These are phyloP conservation scores for Xanthorhoe spadicearia DNA, from an alignment of 2,888 invertebrate genomes.

Conservation along the genomic window DNA sequence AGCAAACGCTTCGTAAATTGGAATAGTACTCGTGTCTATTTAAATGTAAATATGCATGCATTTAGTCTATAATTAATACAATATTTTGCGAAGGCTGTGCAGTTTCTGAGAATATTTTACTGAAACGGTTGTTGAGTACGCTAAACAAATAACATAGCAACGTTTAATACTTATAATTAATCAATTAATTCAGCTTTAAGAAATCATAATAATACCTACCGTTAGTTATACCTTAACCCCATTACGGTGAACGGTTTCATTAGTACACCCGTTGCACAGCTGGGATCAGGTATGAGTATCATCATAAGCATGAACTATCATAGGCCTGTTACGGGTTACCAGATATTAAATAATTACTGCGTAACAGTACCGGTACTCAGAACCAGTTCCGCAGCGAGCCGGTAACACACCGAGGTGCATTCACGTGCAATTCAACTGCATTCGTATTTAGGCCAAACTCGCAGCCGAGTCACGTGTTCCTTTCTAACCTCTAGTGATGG, in stretches of 20 bases:
- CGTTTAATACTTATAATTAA: no score
- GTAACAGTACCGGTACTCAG: constrained; percentile 33
- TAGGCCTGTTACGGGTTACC: constrained; percentile 19
- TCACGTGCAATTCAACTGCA: constrained; percentile 48
- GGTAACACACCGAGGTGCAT: constrained; percentile 37
- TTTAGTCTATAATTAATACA: neutral
- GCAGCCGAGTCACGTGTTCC: constrained; percentile 46
- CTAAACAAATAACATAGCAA: neutral
- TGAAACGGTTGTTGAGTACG: no score
- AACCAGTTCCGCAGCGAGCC: constrained; percentile 26
- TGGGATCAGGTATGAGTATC: no score
- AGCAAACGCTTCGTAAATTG: neutral
- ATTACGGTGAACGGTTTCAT: no score
- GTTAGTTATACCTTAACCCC: no score
- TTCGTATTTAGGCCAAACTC: constrained; percentile 48
- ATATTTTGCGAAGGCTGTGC: no score
- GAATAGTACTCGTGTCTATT: neutral
- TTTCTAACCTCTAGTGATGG: constrained; percentile 35
- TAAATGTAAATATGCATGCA: neutral
- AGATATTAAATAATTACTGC: constrained; percentile 28
- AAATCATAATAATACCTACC: no score
- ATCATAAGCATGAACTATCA: constrained; percentile 1
- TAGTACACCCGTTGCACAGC: no score
- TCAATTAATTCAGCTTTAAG: no score
- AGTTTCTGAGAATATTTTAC: no score